These are phyloP conservation scores for Entosphenus tridentatus DNA, from an alignment of 2,113 vertebrate species.

Conservation along the genomic window DNA sequence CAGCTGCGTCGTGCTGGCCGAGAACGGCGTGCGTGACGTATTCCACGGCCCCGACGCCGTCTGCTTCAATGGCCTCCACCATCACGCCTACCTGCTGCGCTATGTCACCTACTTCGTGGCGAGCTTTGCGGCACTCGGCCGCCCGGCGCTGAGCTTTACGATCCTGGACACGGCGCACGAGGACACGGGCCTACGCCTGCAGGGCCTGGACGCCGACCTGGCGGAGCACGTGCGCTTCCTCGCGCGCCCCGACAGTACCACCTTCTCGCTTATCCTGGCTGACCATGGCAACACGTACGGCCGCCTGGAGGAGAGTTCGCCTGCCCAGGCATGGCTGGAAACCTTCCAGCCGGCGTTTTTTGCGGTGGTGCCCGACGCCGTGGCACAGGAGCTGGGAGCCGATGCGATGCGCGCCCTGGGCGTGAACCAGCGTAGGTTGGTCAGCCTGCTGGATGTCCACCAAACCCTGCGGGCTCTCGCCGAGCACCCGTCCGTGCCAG, in stretches of 20 bases:
- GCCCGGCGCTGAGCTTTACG: conserved; percentile 11
- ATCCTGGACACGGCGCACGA: conserved; percentile 13
- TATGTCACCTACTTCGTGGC: conserved; percentile 12
- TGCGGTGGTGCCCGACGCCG: conserved; percentile 11
- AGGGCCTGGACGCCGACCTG: conserved; percentile 11
- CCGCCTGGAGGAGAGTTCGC: conserved; percentile 8
- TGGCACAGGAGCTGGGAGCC: conserved; percentile 8
- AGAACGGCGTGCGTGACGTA: conserved; percentile 11
- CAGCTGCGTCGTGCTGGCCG: conserved; percentile 12
- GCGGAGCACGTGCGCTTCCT: conserved; percentile 11
- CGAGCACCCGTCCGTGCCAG: not conserved
- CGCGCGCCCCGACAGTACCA: conserved; percentile 10
- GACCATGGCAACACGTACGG: conserved; percentile 14
- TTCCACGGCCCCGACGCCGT: conserved; percentile 13
- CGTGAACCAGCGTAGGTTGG: conserved; percentile 11
- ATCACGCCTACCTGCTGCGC: conserved; percentile 12
- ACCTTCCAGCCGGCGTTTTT: conserved; percentile 13
- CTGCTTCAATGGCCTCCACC: conserved; percentile 14
- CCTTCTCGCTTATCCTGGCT: conserved; percentile 13
- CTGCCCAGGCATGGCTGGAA: conserved; percentile 11
- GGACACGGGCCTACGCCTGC: conserved; percentile 12
- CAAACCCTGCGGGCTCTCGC: conserved; percentile 10
- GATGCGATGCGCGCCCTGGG: conserved; percentile 10
- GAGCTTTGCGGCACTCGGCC: conserved; percentile 9
- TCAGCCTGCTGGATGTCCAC: conserved; percentile 13